Base-by-base conservation (phyloP, 53 echinoderm and acorn worm species). In the Arbacia lixula region DNA sequence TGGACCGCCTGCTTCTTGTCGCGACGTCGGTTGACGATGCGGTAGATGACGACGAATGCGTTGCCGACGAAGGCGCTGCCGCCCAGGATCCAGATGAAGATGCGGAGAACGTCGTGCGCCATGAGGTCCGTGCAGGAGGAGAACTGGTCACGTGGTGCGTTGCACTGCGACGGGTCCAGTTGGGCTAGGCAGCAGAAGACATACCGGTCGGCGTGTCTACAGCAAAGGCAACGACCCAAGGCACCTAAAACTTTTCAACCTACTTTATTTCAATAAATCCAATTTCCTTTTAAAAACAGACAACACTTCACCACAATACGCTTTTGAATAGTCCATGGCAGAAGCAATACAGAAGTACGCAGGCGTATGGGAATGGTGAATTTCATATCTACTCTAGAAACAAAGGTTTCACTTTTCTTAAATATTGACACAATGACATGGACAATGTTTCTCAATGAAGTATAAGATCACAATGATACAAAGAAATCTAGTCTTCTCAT, bases 51-150 rank as follows among this genome's bases (percentile, higher is more conserved):
- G 31, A 91, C 91, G 17, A 79, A 43, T n/a, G 52, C 53, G 64
- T 91, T 91, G 17, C 91, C 91, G 5, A 68, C 26, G 53, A 91
- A 77, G 3, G 91, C 88, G 12, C 76, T 84, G 3, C 68, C 68
- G 5, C 91, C 91, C 25, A 91, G 88, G 0, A 91, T 58, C 91
- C 88, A 88, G 42, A 91, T 87, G 36, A 85, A 78, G 22, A 88
- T 26, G 0, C 88, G 77, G 8, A 85, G 71, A 20, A 36, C 53
- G 8, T 17, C 27, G 14, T 63, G 85, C 16, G 77, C 54, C 79
- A 91, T 85, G 19, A 91, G 91, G 25, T 85, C 88, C 22, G 68
- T 32, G 28, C 91, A 91, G 40, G 85, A 85, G 6, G 91, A 91
- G 34, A 91, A 91, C 20, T 87, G 84, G 24, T 91, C 88, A 42